Conservation (phyloP, 2,113 vertebrate species). For the Tragelaphus scriptus region DNA sequence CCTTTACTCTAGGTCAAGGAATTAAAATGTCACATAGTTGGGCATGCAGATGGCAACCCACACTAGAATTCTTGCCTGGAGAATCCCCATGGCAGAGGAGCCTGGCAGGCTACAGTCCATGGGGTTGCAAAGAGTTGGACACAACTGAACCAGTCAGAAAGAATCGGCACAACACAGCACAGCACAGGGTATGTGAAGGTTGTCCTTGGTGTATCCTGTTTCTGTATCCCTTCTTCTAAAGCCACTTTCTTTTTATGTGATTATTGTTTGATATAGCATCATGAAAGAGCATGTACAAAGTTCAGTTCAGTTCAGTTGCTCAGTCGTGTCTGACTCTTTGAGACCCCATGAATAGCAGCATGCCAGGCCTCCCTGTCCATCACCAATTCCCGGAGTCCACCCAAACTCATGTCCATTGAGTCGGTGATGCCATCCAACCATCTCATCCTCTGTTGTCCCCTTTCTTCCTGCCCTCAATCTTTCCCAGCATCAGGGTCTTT, state of each 20-base stretch:
- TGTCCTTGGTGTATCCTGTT: conserved; percentile 51
- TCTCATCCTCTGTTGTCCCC: neutral
- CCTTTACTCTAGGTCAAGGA: conserved; percentile 63
- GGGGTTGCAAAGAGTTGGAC: neutral
- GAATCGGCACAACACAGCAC: neutral
- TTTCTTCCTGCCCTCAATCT: neutral
- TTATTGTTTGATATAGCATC: neutral
- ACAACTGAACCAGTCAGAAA: neutral
- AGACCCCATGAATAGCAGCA: neutral
- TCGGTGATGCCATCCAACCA: neutral
- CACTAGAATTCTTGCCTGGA: neutral
- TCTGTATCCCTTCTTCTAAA: neutral
- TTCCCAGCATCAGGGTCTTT: neutral
- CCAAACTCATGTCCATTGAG: neutral
- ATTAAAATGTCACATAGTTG: conserved; percentile 59
- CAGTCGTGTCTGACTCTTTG: neutral
- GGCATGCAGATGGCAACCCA: neutral
- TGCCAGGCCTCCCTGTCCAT: neutral
- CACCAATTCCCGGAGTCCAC: neutral
- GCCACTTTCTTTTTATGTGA: neutral
- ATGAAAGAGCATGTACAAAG: neutral
- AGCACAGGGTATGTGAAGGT: neutral
- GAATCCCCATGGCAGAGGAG: neutral
- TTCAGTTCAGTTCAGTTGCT: neutral
- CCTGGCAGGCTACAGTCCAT: neutral